Percentiles rank a stretch among this genome's conserved stretches.
These are phyloP conservation scores for Zaprionus davidi DNA, from an alignment of 1,140 invertebrate genomes.

Conservation along the genomic window DNA sequence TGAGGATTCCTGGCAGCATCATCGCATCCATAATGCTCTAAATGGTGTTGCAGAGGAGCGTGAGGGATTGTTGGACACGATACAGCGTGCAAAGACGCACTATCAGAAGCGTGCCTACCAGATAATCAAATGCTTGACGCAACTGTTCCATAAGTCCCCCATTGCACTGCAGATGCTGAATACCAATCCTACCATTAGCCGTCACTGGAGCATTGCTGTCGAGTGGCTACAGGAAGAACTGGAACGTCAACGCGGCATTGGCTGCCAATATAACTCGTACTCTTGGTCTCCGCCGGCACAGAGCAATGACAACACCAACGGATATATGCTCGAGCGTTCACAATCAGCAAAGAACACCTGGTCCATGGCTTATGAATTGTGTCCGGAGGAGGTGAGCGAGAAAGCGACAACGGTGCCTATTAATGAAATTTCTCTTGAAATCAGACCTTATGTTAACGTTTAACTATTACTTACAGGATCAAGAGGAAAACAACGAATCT, in stretches of 20 bases:
- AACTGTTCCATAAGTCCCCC: conserved; percentile 93
- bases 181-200: conserved; percentile 90
- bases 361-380: conserved; percentile 92
- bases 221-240: conserved; percentile 98
- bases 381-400: conserved; percentile 89
- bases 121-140: conserved; percentile 97
- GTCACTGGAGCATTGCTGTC: conserved; percentile 94
- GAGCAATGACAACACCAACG: conserved; percentile 97
- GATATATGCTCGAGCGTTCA: conserved; percentile 97
- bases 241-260: conserved; percentile 88
- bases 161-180: conserved; percentile 90
- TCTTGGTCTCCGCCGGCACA: conserved; percentile 97
- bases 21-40: conserved; percentile 95
- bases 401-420: conserved; percentile 61
- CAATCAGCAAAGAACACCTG: conserved; percentile 96
- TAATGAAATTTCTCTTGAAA: background rate
- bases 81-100: conserved; percentile 95
- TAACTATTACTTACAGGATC: conserved; percentile 57
- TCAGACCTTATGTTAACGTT: conserved; percentile 16
- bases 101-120: conserved; percentile 98
- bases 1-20: conserved; percentile 98
- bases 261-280: conserved; percentile 89
- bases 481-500: conserved; percentile 83
- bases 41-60: conserved; percentile 96
- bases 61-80: conserved; percentile 97